phyloP scores from a whole-genome alignment of 1,140 invertebrate species.

The Drosophila grimshawi region DNA sequence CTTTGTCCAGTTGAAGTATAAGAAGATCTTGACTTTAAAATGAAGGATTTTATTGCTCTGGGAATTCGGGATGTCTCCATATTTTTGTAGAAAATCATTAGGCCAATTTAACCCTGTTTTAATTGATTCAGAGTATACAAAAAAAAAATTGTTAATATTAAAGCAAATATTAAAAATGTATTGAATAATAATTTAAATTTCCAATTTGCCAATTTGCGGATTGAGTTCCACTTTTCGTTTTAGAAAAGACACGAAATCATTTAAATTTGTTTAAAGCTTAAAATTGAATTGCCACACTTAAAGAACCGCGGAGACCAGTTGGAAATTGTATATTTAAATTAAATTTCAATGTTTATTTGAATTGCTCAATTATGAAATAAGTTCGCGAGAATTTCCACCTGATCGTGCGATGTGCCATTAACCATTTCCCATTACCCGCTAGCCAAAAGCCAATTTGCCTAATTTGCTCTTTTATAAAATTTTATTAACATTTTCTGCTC shows the following conservation, averaged over 20 bases:
- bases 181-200: not conserved
- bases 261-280: not conserved
- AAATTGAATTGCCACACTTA: not conserved
- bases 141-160: too few relatives aligned
- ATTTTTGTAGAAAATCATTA: too few relatives aligned
- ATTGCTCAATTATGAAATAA: conserved; percentile 28
- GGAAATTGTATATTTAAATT: conserved; percentile 37
- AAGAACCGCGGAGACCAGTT: not conserved
- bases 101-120: too few relatives aligned
- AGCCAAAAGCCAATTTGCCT: conserved; percentile 26
- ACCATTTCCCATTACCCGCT: conserved; percentile 5
- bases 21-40: too few relatives aligned
- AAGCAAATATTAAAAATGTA: not conserved
- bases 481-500: conserved; percentile 33
- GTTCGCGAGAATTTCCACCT: conserved; percentile 22
- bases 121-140: too few relatives aligned
- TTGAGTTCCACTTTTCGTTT: not conserved
- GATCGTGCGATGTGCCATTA: conserved; percentile 24
- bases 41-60: too few relatives aligned
- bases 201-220: too few relatives aligned
- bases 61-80: too few relatives aligned
- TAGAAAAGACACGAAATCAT: not conserved
- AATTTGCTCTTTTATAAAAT: conserved; percentile 35
- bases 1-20: too few relatives aligned
- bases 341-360: conserved; percentile 59